Percentiles rank a stretch among this genome's conserved stretches.
phyloP scores from a whole-genome alignment of 1,140 invertebrate genomes.

The Ceratosolen fusciceps region DNA sequence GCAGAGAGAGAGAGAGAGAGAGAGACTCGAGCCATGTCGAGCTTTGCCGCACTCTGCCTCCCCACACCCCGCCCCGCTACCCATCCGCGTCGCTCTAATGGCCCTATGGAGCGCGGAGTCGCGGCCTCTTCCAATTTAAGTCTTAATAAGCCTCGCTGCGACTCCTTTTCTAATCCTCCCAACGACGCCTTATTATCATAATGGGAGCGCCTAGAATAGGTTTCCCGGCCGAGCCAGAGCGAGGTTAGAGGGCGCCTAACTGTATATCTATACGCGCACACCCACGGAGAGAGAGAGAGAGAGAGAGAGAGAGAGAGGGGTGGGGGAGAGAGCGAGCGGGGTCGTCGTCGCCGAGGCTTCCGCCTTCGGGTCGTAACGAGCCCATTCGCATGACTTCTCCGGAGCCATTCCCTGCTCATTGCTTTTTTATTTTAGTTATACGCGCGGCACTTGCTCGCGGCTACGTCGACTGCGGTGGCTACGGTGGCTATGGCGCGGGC shows the following conservation, averaged over 20 bases:
- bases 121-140: conserved; percentile 64
- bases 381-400: conserved; percentile 36
- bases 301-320: neutral
- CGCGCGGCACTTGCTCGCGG: neutral
- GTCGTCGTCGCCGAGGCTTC: neutral
- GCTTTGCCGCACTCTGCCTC: conserved; percentile 52
- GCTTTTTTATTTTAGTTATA: conserved; percentile 36
- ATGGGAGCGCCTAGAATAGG: too few relatives aligned
- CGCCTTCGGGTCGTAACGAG: conserved; percentile 14
- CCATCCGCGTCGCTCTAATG: too few relatives aligned
- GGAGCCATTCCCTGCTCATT: conserved; percentile 32
- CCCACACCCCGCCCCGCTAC: conserved; percentile 51
- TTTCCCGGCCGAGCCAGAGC: conserved; percentile 31
- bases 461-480: neutral
- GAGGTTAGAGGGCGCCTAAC: conserved; percentile 12
- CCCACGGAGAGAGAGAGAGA: conserved; percentile 3
- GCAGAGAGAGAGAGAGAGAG: too few relatives aligned
- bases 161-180: conserved; percentile 63
- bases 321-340: neutral
- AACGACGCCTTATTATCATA: conserved; percentile 64
- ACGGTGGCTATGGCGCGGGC: too few relatives aligned
- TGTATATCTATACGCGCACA: too few relatives aligned
- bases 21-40: neutral
- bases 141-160: conserved; percentile 66
- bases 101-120: too few relatives aligned